These are phyloP conservation scores for Astreopora myriophthalma DNA, from an alignment of 64 coral and sea anemone genomes.

Conservation along the genomic window DNA sequence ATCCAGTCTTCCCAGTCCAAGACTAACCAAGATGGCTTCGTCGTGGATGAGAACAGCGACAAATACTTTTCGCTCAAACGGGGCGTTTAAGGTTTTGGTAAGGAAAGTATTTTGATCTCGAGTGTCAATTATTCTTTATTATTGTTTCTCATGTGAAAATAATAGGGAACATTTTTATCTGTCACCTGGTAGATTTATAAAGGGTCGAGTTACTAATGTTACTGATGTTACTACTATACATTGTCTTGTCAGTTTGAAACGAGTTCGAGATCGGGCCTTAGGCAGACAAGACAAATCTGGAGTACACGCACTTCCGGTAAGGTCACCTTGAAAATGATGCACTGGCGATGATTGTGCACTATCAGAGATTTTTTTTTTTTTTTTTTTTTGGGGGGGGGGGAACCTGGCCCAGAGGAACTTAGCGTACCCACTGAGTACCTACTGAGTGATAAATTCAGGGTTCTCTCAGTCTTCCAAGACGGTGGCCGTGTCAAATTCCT, in stretches of 20 bases:
- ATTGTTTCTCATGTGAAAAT: neutral
- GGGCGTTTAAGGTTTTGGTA: neutral
- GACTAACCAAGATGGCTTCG: neutral
- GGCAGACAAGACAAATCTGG: neutral
- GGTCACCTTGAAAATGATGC: neutral
- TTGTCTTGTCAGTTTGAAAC: neutral
- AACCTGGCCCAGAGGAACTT: too few species aligned
- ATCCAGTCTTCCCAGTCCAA: neutral
- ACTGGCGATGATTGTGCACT: neutral
- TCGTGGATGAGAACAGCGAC: neutral
- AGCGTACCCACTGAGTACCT: too few species aligned
- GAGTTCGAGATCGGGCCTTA: neutral
- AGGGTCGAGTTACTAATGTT: too few species aligned
- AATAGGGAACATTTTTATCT: neutral
- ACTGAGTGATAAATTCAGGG: too few species aligned
- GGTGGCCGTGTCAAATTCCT: too few species aligned
- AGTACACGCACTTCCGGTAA: neutral
- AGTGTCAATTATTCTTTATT: neutral
- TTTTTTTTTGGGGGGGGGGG: too few species aligned
- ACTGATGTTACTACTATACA: too few species aligned
- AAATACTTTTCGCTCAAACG: neutral
- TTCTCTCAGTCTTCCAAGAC: too few species aligned
- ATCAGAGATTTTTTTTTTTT: too few species aligned
- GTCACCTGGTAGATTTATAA: too few species aligned
- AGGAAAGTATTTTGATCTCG: neutral